Conservation (phyloP, 2,888 invertebrate species). For the Achlya flavicornis region DNA sequence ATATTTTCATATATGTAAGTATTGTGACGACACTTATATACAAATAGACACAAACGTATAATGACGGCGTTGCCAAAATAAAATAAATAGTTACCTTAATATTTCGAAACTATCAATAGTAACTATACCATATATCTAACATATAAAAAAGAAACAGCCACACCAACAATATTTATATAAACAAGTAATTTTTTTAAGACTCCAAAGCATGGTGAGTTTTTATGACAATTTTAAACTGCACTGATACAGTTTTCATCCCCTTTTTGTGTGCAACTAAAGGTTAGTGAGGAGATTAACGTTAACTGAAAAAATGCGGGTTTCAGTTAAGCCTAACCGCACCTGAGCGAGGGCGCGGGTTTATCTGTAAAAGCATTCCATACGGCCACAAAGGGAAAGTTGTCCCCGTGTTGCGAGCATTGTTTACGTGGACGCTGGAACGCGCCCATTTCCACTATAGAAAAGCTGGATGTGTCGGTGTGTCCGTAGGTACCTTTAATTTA, state of each 20-base stretch:
- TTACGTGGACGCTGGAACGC: conserved; percentile 55
- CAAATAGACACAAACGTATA: too few species aligned
- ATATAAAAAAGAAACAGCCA: too few species aligned
- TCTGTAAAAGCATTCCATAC: conserved; percentile 50
- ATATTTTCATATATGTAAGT: too few species aligned
- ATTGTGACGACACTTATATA: too few species aligned
- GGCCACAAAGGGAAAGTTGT: conserved; percentile 64
- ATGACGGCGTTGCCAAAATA: neutral
- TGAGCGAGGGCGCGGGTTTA: conserved; percentile 18
- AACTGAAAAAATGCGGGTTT: conserved; percentile 30
- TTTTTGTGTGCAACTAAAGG: neutral
- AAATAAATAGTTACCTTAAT: too few species aligned
- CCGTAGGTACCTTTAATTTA: neutral
- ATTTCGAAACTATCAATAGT: too few species aligned
- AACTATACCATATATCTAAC: too few species aligned
- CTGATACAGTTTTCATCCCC: neutral
- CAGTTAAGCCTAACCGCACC: conserved; percentile 27
- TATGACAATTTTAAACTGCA: neutral
- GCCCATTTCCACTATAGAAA: conserved; percentile 13
- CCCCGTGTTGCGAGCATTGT: conserved; percentile 57
- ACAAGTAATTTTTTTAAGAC: neutral
- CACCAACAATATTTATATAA: neutral
- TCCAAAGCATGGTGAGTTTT: neutral
- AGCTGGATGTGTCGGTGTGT: conserved; percentile 34
- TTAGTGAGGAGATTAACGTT: conserved; percentile 19